phyloP scores from a whole-genome alignment of 2,888 invertebrate genomes.

The Sphecodes monilicornis region DNA sequence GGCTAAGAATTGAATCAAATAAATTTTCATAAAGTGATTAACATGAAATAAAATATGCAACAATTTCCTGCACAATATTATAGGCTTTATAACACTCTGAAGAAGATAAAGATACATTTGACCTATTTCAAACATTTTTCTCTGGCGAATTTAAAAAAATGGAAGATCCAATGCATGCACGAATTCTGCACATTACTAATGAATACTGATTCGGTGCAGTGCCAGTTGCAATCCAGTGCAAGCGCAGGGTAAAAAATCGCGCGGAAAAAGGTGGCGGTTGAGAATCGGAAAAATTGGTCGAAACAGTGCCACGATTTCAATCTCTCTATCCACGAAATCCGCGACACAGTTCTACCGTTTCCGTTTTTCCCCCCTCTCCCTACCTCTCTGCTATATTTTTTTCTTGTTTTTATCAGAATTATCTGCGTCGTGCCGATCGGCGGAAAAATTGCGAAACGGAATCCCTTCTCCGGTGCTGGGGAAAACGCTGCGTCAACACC shows the following conservation, averaged over 20 bases:
- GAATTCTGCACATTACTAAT: not conserved
- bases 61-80: not conserved
- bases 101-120: not conserved
- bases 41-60: not conserved
- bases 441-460: conserved; percentile 28
- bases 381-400: not conserved
- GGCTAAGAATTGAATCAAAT: not conserved
- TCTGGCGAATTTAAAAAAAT: not conserved
- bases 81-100: not conserved
- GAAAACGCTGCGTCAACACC: conserved; percentile 48
- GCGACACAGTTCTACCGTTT: not conserved
- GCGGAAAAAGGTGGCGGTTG: not conserved
- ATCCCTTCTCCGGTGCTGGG: not conserved
- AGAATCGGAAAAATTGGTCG: not conserved
- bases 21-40: not conserved
- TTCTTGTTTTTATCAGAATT: conserved; percentile 28
- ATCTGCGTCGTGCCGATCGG: conserved; percentile 23
- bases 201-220: not conserved
- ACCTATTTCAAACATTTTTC: not conserved
- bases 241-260: not conserved
- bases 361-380: not conserved
- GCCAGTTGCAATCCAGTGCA: not conserved
- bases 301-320: not conserved
- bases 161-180: not conserved
- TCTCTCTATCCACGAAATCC: not conserved